Evolutionary conservation across 2,888 invertebrate species (phyloP).

Genomic region (Tetranychus truncatus): DNA sequence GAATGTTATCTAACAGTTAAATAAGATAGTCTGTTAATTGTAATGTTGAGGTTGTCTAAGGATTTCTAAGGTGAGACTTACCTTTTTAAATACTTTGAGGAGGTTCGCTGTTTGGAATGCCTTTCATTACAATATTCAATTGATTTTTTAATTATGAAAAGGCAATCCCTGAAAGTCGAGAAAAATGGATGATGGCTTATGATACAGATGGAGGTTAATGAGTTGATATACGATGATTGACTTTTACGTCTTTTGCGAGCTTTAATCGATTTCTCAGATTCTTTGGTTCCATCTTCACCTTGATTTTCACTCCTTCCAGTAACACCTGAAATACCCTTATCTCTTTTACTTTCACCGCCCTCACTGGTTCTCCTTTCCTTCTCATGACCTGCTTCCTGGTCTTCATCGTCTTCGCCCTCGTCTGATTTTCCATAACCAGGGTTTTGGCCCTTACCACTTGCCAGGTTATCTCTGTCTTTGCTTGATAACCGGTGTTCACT

Average conservation of each 20-base stretch:
- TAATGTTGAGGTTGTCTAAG: background rate
- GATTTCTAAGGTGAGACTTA: background rate
- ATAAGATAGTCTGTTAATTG: too few relatives aligned
- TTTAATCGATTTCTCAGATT: background rate
- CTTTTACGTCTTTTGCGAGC: background rate
- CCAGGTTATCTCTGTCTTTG: too few relatives aligned
- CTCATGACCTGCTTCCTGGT: background rate
- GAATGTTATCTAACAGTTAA: too few relatives aligned
- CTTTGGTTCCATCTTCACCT: background rate
- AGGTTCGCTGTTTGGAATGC: slow-evolving; percentile 36
- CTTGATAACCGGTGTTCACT: too few relatives aligned
- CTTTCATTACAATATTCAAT: slow-evolving; percentile 96
- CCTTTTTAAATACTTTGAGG: slow-evolving; percentile 10
- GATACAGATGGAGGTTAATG: slow-evolving; percentile 79
- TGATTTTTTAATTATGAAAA: slow-evolving; percentile 79
- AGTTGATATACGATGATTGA: background rate
- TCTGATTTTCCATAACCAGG: too few relatives aligned
- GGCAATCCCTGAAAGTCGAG: slow-evolving; percentile 90
- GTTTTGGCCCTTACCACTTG: too few relatives aligned
- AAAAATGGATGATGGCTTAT: slow-evolving; percentile 98
- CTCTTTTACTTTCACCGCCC: background rate
- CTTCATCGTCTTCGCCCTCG: background rate
- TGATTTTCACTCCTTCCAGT: background rate
- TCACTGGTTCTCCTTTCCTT: background rate
- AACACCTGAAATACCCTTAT: background rate